phyloP scores from a whole-genome alignment of 23 tunicate genomes.

The Corella eumyota region DNA sequence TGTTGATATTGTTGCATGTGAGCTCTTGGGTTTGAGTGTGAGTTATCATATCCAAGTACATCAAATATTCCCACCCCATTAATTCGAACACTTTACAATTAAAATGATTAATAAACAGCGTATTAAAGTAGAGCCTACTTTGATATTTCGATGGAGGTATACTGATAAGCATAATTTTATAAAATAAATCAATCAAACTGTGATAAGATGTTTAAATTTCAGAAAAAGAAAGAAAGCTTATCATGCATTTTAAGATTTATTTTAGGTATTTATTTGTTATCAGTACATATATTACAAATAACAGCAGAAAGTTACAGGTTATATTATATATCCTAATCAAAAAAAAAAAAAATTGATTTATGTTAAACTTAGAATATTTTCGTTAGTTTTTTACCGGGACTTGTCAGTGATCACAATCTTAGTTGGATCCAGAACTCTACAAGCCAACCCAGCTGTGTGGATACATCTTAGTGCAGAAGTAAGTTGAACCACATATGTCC shows the following conservation, averaged over 20 bases:
- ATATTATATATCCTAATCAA: too few relatives aligned
- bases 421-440: slow-evolving; percentile 77
- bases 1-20: slow-evolving; percentile 93
- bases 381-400: too few relatives aligned
- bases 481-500: slow-evolving; percentile 93
- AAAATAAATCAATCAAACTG: background rate
- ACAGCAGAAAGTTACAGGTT: too few relatives aligned
- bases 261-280: too few relatives aligned
- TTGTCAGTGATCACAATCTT: slow-evolving; percentile 82
- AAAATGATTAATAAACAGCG: background rate
- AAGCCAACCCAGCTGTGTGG: slow-evolving; percentile 77
- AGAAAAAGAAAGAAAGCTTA: too few relatives aligned
- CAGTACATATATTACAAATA: too few relatives aligned
- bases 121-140: background rate
- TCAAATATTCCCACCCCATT: slow-evolving; percentile 80
- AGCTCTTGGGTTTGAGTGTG: slow-evolving; percentile 70
- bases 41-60: slow-evolving; percentile 60
- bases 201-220: too few relatives aligned
- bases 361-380: too few relatives aligned
- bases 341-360: too few relatives aligned
- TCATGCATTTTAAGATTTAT: too few relatives aligned
- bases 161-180: too few relatives aligned
- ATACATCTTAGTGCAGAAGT: slow-evolving; percentile 85
- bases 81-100: slow-evolving; percentile 54
- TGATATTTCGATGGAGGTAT: background rate